Base-by-base conservation (phyloP, 2,888 invertebrate species). In the Asteroscopus sphinx region DNA sequence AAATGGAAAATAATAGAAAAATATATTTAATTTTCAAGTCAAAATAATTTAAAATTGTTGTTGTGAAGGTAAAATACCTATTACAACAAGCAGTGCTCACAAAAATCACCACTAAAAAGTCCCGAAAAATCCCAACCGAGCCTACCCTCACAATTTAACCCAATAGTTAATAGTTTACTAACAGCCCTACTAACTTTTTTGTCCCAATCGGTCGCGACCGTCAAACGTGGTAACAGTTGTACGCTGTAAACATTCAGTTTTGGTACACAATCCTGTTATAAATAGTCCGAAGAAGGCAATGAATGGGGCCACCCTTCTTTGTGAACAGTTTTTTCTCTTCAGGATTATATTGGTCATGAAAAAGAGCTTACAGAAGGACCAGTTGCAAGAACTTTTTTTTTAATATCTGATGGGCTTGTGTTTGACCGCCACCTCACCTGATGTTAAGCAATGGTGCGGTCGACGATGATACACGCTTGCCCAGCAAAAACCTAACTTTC, bases 181-280 rank as follows among this genome's bases (percentile, higher is more conserved):
- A 39, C 63, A 76, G 46, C 76, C 76, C 80, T 78, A 70, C 15
- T 17, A 46, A 57, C 55, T 65, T 74, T n/a, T 77, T 62, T 62
- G 52, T 64, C 56, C 57, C 57, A 52, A 58, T 62, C 65, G 53
- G 45, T 59, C 68, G 64, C 63, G 52, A 60, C 59, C 64, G 49
- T 74, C 62, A 54, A 63, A 66, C 53, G 61, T 42, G 61, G 65
- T 58, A 57, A 67, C 53, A 76, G 62, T 64, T 54, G 52, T 61
- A 58, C 63, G 66, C 62, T 66, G 77, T 77, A 77, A 74, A 74
- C 77, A 74, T 54, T 66, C 59, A 54, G 55, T 66, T 77, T 77
- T 75, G 73, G 68, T 79, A 69, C 75, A 68, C 73, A 60, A 66
- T 69, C 65, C 68, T 71, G 68, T 73, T 78, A 78, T 74, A 80